A percentile compares a stretch with the other conserved stretches of the same genome.
These are phyloP conservation scores for Pseudomyrmex gracilis DNA, from an alignment of 1,140 invertebrate genomes.

Conservation along the genomic window DNA sequence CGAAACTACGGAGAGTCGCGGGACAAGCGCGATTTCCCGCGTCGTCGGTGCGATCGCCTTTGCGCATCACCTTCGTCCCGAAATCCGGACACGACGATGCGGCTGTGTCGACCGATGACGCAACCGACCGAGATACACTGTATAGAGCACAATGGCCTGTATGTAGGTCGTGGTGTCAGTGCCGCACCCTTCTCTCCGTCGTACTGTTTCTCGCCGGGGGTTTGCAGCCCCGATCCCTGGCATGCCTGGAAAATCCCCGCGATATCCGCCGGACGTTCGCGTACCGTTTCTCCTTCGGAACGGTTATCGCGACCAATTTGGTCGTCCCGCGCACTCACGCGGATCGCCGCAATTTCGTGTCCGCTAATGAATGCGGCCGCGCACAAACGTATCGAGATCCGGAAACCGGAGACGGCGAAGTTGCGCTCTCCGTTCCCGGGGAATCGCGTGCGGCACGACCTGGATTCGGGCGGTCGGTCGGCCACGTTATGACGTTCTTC, in stretches of 20 bases:
- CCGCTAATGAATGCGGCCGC: conserved; percentile 60
- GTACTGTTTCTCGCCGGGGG: conserved; percentile 31
- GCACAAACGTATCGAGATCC: conserved; percentile 24
- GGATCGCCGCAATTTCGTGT: conserved; percentile 65
- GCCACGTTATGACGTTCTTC: conserved; percentile 41
- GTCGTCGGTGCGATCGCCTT: conserved; percentile 22
- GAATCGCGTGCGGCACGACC: conserved; percentile 42
- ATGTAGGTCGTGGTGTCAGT: conserved; percentile 73
- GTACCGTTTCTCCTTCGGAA: not conserved
- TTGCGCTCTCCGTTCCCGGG: conserved; percentile 36
- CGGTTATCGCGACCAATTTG: conserved; percentile 34
- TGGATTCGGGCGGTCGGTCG: conserved; percentile 22
- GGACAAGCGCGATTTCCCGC: not conserved
- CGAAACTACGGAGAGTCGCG: not conserved
- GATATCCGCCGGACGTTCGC: conserved; percentile 42
- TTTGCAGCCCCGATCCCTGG: conserved; percentile 39
- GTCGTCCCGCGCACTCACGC: conserved; percentile 18
- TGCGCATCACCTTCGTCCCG: not conserved
- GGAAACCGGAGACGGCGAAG: conserved; percentile 10
- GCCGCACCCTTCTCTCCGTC: conserved; percentile 49
- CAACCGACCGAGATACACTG: conserved; percentile 59
- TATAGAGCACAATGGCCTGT: conserved; percentile 67
- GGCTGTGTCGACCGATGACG: conserved; percentile 61
- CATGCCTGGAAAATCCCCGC: conserved; percentile 56
- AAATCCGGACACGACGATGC: conserved; percentile 42